Conservation (phyloP, 2,888 invertebrate genomes). For the Pocota personata region DNA sequence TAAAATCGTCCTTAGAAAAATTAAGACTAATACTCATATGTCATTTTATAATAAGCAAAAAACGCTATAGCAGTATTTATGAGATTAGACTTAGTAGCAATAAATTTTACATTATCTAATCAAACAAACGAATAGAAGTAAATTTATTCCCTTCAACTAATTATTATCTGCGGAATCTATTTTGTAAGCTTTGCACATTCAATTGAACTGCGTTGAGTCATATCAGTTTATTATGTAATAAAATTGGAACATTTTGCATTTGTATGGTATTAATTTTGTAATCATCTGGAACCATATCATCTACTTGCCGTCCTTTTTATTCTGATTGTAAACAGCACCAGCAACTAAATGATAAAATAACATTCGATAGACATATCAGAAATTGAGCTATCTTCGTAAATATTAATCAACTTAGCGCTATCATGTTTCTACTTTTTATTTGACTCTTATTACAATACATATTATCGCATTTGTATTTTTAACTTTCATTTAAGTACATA, state of each 20-base stretch:
- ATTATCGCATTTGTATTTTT: background rate
- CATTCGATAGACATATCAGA: background rate
- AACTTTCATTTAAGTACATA: background rate
- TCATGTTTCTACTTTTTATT: slow-evolving; percentile 6
- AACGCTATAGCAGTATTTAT: too few species aligned
- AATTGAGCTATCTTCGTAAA: background rate
- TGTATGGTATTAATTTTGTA: background rate
- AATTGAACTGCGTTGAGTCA: too few species aligned
- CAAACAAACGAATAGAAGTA: too few species aligned
- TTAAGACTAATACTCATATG: too few species aligned
- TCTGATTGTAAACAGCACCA: too few species aligned
- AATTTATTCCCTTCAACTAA: too few species aligned
- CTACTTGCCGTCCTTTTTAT: background rate
- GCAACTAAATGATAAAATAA: background rate
- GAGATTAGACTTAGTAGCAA: too few species aligned
- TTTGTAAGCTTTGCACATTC: too few species aligned
- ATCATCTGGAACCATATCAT: background rate
- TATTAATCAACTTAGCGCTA: background rate
- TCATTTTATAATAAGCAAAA: too few species aligned
- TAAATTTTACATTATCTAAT: too few species aligned
- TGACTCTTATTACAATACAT: background rate
- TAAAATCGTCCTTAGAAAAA: too few species aligned
- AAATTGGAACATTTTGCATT: background rate
- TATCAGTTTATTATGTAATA: background rate
- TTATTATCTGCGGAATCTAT: background rate